Evolutionary conservation across 2,113 vertebrate genomes (phyloP).

Genomic region (Tringa solitaria): DNA sequence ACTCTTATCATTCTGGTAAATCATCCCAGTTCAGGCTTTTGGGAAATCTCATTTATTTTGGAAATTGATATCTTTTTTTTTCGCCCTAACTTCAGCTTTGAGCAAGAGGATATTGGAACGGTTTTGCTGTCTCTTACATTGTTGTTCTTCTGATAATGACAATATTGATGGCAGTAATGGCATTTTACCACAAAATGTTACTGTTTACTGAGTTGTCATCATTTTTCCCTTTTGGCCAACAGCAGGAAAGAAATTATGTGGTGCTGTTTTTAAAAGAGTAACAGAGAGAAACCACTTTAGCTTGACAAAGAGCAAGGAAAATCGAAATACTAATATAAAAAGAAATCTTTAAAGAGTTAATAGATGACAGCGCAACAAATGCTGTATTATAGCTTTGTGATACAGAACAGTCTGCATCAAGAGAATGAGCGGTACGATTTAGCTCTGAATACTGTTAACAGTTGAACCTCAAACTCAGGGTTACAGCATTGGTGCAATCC

Average conservation of each 20-base stretch:
- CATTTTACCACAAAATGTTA: slow-evolving; percentile 21
- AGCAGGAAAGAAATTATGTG: background rate
- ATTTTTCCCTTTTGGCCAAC: background rate
- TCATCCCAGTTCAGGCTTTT: background rate
- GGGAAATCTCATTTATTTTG: background rate
- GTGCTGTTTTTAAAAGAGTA: background rate
- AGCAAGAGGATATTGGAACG: background rate
- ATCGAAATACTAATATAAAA: background rate
- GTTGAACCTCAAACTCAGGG: background rate
- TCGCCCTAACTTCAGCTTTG: background rate
- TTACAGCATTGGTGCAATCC: background rate
- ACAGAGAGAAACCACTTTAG: background rate
- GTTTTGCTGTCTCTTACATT: background rate
- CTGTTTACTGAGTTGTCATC: background rate
- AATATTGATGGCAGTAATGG: background rate
- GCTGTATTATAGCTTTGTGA: background rate
- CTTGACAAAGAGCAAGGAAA: background rate
- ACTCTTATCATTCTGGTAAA: background rate
- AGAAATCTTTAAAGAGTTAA: background rate
- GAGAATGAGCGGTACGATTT: rapidly evolving
- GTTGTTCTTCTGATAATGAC: background rate
- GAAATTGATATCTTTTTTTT: background rate
- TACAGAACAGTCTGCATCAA: background rate
- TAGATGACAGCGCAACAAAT: background rate
- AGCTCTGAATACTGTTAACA: background rate